Evolutionary conservation across 2,113 vertebrate species (phyloP).

Genomic region (Asarcornis scutulata): DNA sequence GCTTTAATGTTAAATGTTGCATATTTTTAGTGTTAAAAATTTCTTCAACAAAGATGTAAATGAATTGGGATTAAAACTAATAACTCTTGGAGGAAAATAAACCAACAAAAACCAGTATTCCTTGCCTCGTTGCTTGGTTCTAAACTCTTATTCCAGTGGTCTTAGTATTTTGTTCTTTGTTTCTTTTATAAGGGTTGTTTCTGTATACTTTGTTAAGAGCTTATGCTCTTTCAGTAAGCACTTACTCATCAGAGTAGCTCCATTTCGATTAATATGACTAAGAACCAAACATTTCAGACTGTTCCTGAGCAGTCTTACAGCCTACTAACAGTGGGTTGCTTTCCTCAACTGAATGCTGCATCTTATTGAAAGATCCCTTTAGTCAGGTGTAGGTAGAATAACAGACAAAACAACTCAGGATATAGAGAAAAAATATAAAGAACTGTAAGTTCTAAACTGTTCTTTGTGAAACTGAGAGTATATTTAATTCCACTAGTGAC

Average conservation of each 20-base stretch:
- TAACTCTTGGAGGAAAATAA: not conserved
- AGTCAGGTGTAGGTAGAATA: not conserved
- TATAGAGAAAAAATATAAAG: not conserved
- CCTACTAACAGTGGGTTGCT: not conserved
- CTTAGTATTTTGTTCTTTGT: not conserved
- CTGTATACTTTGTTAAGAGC: not conserved
- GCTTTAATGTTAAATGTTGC: constrained; percentile 23
- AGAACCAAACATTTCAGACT: not conserved
- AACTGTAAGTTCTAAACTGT: not conserved
- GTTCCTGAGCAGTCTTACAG: not conserved
- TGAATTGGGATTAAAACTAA: not conserved
- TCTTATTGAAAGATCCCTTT: not conserved
- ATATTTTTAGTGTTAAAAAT: not conserved
- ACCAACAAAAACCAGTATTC: not conserved
- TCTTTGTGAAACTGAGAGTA: not conserved
- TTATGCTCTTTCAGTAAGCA: not conserved
- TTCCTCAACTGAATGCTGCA: not conserved
- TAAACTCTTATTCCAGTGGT: not conserved
- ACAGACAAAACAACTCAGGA: not conserved
- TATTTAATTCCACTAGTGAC: not conserved
- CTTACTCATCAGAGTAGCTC: not conserved
- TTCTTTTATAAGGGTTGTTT: not conserved
- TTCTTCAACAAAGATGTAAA: not conserved
- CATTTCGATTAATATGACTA: not conserved
- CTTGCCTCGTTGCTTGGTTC: not conserved